phyloP scores from a whole-genome alignment of 2,113 vertebrate species.

The Stictonetta naevosa region DNA sequence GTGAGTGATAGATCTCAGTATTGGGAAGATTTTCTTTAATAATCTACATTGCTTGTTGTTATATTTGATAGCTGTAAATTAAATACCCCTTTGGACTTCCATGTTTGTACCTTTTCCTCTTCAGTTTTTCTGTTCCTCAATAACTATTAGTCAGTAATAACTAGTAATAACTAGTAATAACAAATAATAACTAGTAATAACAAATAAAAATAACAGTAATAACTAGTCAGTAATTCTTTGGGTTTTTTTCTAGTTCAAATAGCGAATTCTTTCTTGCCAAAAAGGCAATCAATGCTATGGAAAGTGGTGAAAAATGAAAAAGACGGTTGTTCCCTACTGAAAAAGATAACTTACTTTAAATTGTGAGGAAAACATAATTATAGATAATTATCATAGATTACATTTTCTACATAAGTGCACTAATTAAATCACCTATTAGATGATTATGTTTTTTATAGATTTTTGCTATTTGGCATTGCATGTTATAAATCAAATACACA shows the following conservation, averaged over 20 bases:
- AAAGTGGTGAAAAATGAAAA: conserved; percentile 42
- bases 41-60: background rate
- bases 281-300: conserved; percentile 3
- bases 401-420: conserved; percentile 64
- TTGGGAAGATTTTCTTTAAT: background rate
- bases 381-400: conserved; percentile 59
- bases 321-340: conserved; percentile 5
- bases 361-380: conserved; percentile 68
- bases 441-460: conserved; percentile 22
- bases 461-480: conserved; percentile 23
- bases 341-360: conserved; percentile 64
- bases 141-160: too few relatives aligned
- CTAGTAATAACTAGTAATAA: too few relatives aligned
- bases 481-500: conserved; percentile 28
- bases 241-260: conserved; percentile 8
- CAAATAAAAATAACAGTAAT: too few relatives aligned
- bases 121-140: background rate
- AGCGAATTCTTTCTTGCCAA: background rate
- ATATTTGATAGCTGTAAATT: background rate
- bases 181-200: too few relatives aligned
- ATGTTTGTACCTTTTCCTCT: background rate
- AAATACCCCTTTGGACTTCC: background rate
- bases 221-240: background rate
- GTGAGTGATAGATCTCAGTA: background rate
- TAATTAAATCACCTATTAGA: conserved; percentile 65